Evolutionary conservation across 2,113 vertebrate genomes (phyloP).

Genomic region (Campylorhamphus procurvoides): DNA sequence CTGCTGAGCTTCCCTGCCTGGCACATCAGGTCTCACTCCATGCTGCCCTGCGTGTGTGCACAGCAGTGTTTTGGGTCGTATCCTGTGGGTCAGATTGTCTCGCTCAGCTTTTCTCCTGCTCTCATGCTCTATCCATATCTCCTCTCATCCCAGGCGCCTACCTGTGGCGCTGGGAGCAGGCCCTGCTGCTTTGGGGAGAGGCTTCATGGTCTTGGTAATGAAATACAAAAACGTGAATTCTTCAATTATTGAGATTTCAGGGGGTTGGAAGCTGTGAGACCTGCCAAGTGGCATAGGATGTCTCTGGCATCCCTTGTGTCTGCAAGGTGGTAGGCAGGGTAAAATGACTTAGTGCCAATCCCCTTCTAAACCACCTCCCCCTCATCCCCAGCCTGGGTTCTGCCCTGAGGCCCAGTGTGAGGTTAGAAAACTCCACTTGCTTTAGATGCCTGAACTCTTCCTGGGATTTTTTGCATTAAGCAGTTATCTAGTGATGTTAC

Average conservation of each 20-base stretch:
- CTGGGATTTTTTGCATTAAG: not conserved
- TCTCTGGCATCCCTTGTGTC: not conserved
- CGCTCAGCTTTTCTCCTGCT: not conserved
- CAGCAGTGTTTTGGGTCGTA: accelerated
- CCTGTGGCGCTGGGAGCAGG: not conserved
- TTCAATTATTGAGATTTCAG: accelerated
- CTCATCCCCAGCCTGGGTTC: not conserved
- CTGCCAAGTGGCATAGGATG: not conserved
- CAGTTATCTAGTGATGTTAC: not conserved
- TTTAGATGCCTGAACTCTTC: not conserved
- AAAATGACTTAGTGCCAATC: not conserved
- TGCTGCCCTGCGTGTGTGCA: accelerated
- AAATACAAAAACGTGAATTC: not conserved
- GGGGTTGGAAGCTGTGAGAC: not conserved
- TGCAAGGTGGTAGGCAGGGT: not conserved
- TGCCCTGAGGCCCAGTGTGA: not conserved
- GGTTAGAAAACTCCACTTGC: not conserved
- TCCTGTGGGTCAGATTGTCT: not conserved
- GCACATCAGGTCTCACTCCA: accelerated
- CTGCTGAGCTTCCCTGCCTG: not conserved
- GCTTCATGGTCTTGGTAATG: accelerated
- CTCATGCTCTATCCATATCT: accelerated
- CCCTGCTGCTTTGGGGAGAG: not conserved
- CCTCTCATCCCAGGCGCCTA: not conserved
- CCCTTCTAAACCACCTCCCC: not conserved